Evolutionary conservation across 2,888 invertebrate genomes (phyloP).

Genomic region (Tolmerus cingulatus): DNA sequence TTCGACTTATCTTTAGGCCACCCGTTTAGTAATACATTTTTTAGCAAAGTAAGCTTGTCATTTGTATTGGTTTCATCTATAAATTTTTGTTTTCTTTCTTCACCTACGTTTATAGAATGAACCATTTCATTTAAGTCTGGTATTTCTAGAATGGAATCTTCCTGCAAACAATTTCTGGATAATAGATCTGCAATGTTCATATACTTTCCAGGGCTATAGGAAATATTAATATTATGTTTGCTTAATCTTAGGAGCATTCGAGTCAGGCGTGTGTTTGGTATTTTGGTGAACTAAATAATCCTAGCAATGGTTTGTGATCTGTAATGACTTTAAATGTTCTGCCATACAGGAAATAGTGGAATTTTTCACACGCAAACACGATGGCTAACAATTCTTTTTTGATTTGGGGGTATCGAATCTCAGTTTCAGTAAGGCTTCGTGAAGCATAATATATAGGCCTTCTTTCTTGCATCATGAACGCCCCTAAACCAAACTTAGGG

Average conservation of each 20-base stretch:
- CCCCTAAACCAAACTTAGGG: slow-evolving; percentile 51
- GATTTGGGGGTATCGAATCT: too few species aligned
- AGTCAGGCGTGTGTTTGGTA: slow-evolving; percentile 45
- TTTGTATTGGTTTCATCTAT: slow-evolving; percentile 33
- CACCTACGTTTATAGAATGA: slow-evolving; percentile 48
- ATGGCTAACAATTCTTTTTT: too few species aligned
- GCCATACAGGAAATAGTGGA: too few species aligned
- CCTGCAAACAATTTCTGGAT: slow-evolving; percentile 9
- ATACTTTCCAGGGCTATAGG: slow-evolving; percentile 49
- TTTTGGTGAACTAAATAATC: too few species aligned
- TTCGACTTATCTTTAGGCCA: too few species aligned
- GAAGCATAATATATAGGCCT: too few species aligned
- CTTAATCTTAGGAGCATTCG: slow-evolving; percentile 46
- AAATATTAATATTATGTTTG: slow-evolving; percentile 45
- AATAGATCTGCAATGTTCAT: slow-evolving; percentile 50
- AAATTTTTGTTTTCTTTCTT: slow-evolving; percentile 43
- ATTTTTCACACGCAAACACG: too few species aligned
- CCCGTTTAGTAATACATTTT: too few species aligned
- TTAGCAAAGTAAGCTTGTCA: not conserved
- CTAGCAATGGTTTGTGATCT: too few species aligned
- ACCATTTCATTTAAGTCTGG: too few species aligned
- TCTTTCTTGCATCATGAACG: slow-evolving; percentile 46
- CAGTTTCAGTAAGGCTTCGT: too few species aligned
- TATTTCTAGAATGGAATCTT: slow-evolving; percentile 41
- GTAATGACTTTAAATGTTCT: too few species aligned